Percentiles rank a stretch among this genome's conserved stretches.
Conservation (phyloP, 2,113 vertebrate genomes). For the Peromyscus californicus region DNA sequence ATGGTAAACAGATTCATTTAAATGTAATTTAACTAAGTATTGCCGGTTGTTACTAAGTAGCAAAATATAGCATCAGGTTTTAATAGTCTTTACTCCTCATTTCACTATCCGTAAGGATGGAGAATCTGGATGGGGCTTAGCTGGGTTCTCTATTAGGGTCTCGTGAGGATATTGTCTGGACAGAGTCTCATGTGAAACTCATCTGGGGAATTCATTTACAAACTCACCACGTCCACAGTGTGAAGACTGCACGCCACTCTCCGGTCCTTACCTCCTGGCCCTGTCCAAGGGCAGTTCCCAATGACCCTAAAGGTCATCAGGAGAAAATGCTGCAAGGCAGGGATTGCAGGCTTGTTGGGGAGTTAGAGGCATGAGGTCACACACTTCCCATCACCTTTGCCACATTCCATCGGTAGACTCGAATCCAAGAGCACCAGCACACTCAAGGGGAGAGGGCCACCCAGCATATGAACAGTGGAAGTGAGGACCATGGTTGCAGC, state of each 20-base stretch:
- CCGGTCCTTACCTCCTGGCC: neutral
- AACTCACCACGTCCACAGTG: neutral
- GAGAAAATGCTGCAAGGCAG: neutral
- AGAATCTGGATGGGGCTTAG: neutral
- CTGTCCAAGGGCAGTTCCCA: neutral
- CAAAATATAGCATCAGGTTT: neutral
- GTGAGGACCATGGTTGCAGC: neutral
- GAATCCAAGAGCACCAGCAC: neutral
- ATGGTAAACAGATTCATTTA: neutral
- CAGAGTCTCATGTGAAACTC: neutral
- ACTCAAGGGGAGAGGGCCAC: neutral
- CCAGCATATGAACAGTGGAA: neutral
- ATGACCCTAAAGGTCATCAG: conserved; percentile 21
- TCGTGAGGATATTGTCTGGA: neutral
- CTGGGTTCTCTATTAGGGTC: neutral
- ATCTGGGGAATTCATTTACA: neutral
- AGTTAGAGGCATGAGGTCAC: neutral
- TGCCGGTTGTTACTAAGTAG: neutral
- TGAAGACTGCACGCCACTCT: neutral
- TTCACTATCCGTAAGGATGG: neutral
- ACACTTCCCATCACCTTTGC: neutral
- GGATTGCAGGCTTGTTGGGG: neutral
- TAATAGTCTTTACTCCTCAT: neutral
- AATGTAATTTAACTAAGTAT: neutral
- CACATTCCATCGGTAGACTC: neutral